Evolutionary conservation across 2,113 vertebrate species (phyloP).

Genomic region (Rattus rattus): DNA sequence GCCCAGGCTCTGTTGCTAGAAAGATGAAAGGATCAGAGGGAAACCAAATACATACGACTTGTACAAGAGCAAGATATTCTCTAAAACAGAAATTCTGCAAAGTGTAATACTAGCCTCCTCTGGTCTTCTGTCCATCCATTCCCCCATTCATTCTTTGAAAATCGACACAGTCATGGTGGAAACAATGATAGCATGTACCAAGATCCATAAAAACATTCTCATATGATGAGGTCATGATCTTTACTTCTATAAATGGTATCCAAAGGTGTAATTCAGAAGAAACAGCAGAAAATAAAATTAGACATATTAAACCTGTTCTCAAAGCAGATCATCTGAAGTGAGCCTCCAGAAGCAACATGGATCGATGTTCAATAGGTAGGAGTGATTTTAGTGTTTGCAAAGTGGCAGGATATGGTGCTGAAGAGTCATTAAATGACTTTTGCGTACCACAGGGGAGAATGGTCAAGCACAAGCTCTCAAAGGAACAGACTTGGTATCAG

Average conservation of each 20-base stretch:
- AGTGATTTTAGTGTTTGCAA: conserved; percentile 15
- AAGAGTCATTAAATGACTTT: conserved; percentile 41
- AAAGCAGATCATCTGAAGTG: conserved; percentile 25
- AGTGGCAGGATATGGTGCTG: neutral
- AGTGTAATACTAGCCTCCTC: neutral
- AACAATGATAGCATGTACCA: neutral
- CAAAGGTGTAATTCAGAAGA: neutral
- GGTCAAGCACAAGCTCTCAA: neutral
- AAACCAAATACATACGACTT: conserved; percentile 61
- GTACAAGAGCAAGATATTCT: neutral
- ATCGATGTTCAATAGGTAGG: neutral
- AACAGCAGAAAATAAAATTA: conserved; percentile 23
- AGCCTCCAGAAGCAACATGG: conserved; percentile 14
- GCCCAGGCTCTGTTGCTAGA: conserved; percentile 70
- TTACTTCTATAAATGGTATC: neutral
- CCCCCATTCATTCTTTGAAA: neutral
- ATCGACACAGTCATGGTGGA: neutral
- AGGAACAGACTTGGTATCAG: neutral
- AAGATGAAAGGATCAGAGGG: conserved; percentile 64
- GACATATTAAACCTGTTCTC: neutral
- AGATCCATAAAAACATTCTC: conserved; percentile 10
- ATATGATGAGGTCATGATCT: neutral
- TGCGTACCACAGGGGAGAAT: neutral
- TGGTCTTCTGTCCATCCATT: neutral
- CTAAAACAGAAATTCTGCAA: conserved; percentile 35